Evolutionary conservation across 2,888 invertebrate genomes (phyloP).

Genomic region (Hydropsyche betteni): DNA sequence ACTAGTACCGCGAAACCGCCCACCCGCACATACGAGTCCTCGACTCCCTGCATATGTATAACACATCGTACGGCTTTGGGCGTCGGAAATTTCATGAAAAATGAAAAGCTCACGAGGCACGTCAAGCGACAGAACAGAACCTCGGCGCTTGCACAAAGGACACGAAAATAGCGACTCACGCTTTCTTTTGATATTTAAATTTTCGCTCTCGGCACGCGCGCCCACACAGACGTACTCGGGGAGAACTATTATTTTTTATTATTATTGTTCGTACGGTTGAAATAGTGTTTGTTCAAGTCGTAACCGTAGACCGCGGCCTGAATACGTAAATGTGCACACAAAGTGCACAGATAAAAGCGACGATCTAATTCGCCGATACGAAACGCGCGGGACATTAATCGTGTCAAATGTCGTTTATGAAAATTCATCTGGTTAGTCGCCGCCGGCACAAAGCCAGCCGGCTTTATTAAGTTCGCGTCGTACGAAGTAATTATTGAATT

Average conservation of each 20-base stretch:
- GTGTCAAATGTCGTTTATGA: neutral
- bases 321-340: constrained; percentile 7
- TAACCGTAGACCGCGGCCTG: neutral
- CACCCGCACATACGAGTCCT: neutral
- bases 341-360: neutral
- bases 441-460: neutral
- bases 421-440: neutral
- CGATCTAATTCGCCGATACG: neutral
- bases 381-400: neutral
- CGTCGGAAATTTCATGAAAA: constrained; percentile 39
- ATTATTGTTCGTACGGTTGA: neutral
- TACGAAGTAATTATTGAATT: constrained; percentile 31
- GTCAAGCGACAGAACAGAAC: constrained; percentile 33
- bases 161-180: constrained; percentile 45
- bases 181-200: constrained; percentile 51
- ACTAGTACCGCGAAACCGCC: neutral
- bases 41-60: too few species aligned
- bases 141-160: constrained; percentile 34
- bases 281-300: constrained; percentile 23
- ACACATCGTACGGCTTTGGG: neutral
- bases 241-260: neutral
- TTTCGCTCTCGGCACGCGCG: constrained; percentile 29
- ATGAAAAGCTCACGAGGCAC: constrained; percentile 48
- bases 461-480: constrained; percentile 4
- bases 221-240: constrained; percentile 16